Base-by-base conservation (phyloP, 2,888 invertebrate genomes). In the Baronia brevicornis region DNA sequence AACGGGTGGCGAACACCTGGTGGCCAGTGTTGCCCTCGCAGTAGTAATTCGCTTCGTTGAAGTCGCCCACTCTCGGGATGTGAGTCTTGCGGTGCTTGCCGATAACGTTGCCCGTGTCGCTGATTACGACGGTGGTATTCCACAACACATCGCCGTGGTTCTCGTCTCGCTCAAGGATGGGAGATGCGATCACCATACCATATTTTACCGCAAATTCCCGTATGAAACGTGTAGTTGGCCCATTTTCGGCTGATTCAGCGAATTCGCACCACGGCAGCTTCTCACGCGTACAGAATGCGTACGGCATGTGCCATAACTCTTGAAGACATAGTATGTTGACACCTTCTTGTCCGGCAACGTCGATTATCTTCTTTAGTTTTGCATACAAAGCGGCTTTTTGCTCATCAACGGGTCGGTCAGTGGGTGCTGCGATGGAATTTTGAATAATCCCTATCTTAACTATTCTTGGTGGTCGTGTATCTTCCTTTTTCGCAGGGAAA, bases 241-340 rank as follows among this genome's bases (percentile, higher is more conserved):
- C 98, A 31, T 86, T 80, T 64, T 94, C 91, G 0, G 94, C 96
- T 18, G 92, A 90, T 69, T 98, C 98, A 0, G 97, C 97, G 71
- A 97, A 96, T 73, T 98, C 96, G 57, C 94, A 94, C 98, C 98
- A 98, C 0, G 97, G 98, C 42, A 91, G 88, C 61, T 96, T 96
- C 77, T 97, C 96, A 21, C 98, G 87, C 0, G 98, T 98, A 68
- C 97, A 98, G 75, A 98, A 98, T 0, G 94, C 96, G 79, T 98
- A 98, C 0, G 98, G 98, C 98, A 98, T 98, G 33, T 92, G 91
- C 98, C 98, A 98, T 2, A 96, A 91, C 74, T 98, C 98, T 73
- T 98, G 98, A 51, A 97, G 89, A 60, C 97, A 97, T 28, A 98
- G 71, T 20, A 98, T 86, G 67, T 98, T 97, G 28, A 95, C 96